These are phyloP conservation scores for Subacronicta megacephala DNA, from an alignment of 2,888 invertebrate genomes.

Conservation along the genomic window DNA sequence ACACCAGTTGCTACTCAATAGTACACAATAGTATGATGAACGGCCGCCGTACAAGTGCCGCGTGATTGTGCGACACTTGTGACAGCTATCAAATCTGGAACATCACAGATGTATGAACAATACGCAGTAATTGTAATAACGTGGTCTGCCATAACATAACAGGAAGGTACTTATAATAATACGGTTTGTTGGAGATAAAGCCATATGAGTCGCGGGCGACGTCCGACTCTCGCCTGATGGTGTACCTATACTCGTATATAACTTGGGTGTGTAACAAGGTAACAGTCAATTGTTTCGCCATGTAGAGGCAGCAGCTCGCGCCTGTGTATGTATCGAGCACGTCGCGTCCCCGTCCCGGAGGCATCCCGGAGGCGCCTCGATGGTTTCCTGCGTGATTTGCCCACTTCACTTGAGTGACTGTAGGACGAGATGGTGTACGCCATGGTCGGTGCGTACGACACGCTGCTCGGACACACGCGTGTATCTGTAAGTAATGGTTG, in stretches of 20 bases:
- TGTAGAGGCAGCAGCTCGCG: neutral
- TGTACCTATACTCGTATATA: no score
- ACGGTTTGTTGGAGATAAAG: neutral
- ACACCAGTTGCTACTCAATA: conserved; percentile 21
- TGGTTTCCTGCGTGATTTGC: neutral
- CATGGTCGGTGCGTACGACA: no score
- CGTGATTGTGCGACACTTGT: conserved; percentile 2
- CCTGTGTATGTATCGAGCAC: neutral
- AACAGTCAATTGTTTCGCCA: neutral
- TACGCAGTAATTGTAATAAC: conserved; percentile 3
- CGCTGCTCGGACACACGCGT: neutral
- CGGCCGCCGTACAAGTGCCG: conserved; percentile 8
- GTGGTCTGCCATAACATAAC: neutral
- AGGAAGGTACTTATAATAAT: neutral
- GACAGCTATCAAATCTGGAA: neutral
- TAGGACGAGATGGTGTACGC: no score
- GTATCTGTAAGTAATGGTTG: neutral
- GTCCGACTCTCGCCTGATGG: no score
- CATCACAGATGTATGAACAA: conserved; percentile 37
- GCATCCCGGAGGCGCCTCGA: neutral
- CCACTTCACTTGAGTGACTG: neutral
- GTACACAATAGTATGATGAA: conserved; percentile 6
- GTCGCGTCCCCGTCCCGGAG: conserved; percentile 11
- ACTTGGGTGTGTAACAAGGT: conserved; percentile 9
- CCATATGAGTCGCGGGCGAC: neutral